Conservation (phyloP, 1,140 invertebrate genomes). For the Thaumatotibia leucotreta region DNA sequence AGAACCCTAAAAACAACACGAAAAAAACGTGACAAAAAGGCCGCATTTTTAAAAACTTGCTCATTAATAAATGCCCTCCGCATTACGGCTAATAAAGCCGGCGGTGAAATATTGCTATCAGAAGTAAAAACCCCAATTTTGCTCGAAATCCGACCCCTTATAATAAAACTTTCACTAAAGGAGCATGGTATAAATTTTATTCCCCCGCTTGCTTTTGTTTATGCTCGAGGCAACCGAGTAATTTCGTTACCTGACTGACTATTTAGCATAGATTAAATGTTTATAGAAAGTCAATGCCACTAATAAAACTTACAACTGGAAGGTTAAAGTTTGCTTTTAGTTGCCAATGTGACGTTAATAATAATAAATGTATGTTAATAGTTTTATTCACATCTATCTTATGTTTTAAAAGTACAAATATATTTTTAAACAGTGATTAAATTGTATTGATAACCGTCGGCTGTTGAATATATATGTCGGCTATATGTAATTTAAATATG, state of each 20-base stretch:
- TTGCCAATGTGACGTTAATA: no score
- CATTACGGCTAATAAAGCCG: conserved; percentile 53
- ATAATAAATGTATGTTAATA: no score
- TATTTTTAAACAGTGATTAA: no score
- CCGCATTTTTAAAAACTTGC: conserved; percentile 21
- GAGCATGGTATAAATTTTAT: conserved; percentile 50
- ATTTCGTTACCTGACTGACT: conserved; percentile 43
- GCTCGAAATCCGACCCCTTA: conserved; percentile 33
- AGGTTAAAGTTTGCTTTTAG: not conserved
- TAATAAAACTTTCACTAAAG: conserved; percentile 51
- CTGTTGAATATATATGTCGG: no score
- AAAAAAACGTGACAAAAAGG: conserved; percentile 14
- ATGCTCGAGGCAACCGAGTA: conserved; percentile 35
- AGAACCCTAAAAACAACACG: conserved; percentile 12
- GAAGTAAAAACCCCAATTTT: conserved; percentile 42
- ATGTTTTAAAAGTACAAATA: no score
- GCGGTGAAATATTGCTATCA: conserved; percentile 54
- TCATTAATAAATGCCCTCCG: conserved; percentile 39
- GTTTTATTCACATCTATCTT: no score
- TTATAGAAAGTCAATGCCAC: conserved; percentile 1
- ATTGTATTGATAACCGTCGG: no score
- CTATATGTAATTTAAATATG: no score
- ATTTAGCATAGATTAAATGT: conserved; percentile 26
- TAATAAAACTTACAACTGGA: not conserved
- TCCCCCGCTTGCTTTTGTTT: conserved; percentile 33